Percentiles rank a stretch among this genome's conserved stretches.
Evolutionary conservation across 2,113 vertebrate genomes (phyloP).

Genomic region (Nycticebus coucang): DNA sequence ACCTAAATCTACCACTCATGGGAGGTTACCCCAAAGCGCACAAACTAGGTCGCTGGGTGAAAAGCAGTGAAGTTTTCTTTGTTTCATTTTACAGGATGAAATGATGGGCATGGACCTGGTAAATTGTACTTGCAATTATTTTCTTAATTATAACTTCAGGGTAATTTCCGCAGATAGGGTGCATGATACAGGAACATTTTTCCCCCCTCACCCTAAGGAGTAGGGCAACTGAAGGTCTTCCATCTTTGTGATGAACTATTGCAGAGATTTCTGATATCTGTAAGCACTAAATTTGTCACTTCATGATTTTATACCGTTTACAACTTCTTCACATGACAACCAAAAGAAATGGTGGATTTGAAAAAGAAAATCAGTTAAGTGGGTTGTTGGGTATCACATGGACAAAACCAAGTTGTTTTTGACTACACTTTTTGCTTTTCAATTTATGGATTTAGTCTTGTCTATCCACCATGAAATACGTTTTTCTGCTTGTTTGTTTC

Average conservation of each 20-base stretch:
- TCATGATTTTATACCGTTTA: not conserved
- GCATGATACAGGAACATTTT: not conserved
- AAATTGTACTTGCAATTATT: constrained; percentile 79
- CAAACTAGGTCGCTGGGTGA: constrained; percentile 72
- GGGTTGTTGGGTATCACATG: not conserved
- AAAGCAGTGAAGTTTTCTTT: constrained; percentile 30
- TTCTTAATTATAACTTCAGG: constrained; percentile 81
- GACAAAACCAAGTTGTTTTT: not conserved
- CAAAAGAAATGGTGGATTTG: not conserved
- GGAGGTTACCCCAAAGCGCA: constrained; percentile 61
- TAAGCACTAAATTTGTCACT: not conserved
- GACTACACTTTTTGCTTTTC: not conserved
- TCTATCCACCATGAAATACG: not conserved
- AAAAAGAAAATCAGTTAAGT: not conserved
- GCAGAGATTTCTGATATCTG: not conserved
- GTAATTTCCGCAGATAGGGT: constrained; percentile 65
- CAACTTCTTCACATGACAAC: not conserved
- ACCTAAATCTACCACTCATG: not conserved
- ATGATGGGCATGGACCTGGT: constrained; percentile 62
- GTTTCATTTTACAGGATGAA: constrained; percentile 69
- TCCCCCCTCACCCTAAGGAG: not conserved
- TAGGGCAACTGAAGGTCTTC: constrained; percentile 71
- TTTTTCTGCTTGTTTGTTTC: not conserved
- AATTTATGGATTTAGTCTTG: not conserved
- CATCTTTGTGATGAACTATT: not conserved